phyloP scores from a whole-genome alignment of 2,113 vertebrate species.

The Callithrix jacchus region DNA sequence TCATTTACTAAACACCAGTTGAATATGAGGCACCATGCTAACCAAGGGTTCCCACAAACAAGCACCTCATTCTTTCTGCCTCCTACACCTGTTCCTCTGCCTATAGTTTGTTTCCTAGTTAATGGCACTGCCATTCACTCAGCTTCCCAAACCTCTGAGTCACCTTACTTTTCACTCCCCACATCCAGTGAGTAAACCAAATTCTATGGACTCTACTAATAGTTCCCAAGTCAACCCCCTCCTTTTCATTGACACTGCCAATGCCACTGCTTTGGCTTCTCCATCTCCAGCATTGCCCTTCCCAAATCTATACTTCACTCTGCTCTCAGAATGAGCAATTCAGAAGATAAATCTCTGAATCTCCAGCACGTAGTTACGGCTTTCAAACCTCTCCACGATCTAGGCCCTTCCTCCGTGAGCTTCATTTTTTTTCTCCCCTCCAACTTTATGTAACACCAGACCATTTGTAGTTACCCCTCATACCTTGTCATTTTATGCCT shows the following conservation, averaged over 20 bases:
- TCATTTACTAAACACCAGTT: not conserved
- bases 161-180: slow-evolving; percentile 41
- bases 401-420: not conserved
- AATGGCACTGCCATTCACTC: not conserved
- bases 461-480: not conserved
- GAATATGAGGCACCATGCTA: not conserved
- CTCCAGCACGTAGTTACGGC: not conserved
- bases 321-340: not conserved
- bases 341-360: not conserved
- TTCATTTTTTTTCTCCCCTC: not conserved
- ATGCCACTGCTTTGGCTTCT: not conserved
- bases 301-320: not conserved
- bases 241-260: not conserved
- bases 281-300: not conserved
- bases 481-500: not conserved
- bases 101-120: slow-evolving; percentile 24
- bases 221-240: not conserved
- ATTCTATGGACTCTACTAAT: not conserved
- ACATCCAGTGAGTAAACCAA: slow-evolving; percentile 56
- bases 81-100: slow-evolving; percentile 4
- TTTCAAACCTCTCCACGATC: not conserved
- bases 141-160: slow-evolving; percentile 49
- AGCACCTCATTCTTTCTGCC: not conserved
- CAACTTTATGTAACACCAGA: not conserved
- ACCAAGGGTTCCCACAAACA: not conserved